phyloP scores from a whole-genome alignment of 2,888 invertebrate species.

The Theodoxus fluviatilis region DNA sequence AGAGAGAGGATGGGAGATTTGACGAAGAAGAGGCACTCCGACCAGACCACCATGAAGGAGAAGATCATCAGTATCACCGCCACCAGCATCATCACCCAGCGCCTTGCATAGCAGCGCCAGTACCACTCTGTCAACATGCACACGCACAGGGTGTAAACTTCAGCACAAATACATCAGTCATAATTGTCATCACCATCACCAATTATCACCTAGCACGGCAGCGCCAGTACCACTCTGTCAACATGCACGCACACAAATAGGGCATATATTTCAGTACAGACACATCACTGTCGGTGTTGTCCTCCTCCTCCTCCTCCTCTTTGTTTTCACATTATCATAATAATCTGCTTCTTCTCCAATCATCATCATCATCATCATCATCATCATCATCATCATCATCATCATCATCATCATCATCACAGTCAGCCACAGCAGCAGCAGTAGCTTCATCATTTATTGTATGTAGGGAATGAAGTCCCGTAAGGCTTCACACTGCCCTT shows the following conservation, averaged over 20 bases:
- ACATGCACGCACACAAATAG: not conserved
- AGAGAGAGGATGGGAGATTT: slow-evolving; percentile 90
- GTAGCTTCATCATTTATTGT: too few species aligned
- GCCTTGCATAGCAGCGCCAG: slow-evolving; percentile 86
- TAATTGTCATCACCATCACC: not conserved
- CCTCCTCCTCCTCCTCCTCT: too few species aligned
- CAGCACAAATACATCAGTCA: not conserved
- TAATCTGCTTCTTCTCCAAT: too few species aligned
- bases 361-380: too few species aligned
- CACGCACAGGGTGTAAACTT: not conserved
- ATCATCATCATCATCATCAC: too few species aligned
- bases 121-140: slow-evolving; percentile 82
- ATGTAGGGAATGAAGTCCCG: too few species aligned
- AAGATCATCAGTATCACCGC: slow-evolving; percentile 74
- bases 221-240: slow-evolving; percentile 2
- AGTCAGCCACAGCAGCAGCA: too few species aligned
- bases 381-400: too few species aligned
- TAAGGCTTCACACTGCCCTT: too few species aligned
- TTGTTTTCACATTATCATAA: too few species aligned
- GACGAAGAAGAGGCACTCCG: slow-evolving; percentile 97
- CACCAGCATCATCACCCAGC: slow-evolving; percentile 78
- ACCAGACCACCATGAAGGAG: slow-evolving; percentile 96
- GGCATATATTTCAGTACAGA: too few species aligned
- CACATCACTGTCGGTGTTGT: too few species aligned
- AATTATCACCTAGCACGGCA: not conserved